Evolutionary conservation across 2,888 invertebrate genomes (phyloP).

Genomic region (Hyppa rectilinea): DNA sequence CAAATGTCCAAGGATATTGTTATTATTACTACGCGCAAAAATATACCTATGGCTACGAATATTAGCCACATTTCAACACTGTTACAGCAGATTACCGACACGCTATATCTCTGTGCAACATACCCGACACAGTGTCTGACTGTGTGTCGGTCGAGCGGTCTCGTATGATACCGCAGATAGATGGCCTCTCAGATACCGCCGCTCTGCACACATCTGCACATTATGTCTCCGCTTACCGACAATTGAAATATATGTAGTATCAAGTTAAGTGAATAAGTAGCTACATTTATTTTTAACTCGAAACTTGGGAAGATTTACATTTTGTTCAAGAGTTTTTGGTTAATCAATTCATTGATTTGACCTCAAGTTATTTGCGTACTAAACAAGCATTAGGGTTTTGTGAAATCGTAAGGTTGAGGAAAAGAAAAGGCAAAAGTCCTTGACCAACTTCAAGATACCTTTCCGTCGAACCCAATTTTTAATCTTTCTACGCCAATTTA

Average conservation of each 20-base stretch:
- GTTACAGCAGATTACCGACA: neutral
- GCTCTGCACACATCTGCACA: conserved; percentile 57
- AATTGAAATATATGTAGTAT: conserved; percentile 35
- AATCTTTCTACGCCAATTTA: conserved; percentile 65
- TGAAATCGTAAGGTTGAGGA: neutral
- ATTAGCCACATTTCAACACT: neutral
- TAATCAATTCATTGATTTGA: neutral
- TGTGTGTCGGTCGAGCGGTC: conserved; percentile 46
- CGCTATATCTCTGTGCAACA: conserved; percentile 25
- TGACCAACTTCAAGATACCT: conserved; percentile 53
- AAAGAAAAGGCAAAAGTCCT: conserved; percentile 36
- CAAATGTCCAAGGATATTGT: no score
- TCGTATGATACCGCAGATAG: conserved; percentile 61
- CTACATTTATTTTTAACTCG: conserved; percentile 10
- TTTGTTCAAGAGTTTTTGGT: neutral
- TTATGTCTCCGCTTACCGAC: conserved; percentile 42
- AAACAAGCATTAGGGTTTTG: conserved; percentile 5
- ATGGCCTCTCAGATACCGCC: conserved; percentile 58
- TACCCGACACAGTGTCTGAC: conserved; percentile 36
- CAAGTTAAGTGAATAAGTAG: conserved; percentile 28
- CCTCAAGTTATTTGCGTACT: conserved; percentile 3
- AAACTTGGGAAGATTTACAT: neutral
- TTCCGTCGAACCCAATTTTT: conserved; percentile 61
- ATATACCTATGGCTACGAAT: no score
- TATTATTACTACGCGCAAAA: no score